phyloP scores from a whole-genome alignment of 92 coral and sea anemone genomes.

The Plumapathes pennacea region DNA sequence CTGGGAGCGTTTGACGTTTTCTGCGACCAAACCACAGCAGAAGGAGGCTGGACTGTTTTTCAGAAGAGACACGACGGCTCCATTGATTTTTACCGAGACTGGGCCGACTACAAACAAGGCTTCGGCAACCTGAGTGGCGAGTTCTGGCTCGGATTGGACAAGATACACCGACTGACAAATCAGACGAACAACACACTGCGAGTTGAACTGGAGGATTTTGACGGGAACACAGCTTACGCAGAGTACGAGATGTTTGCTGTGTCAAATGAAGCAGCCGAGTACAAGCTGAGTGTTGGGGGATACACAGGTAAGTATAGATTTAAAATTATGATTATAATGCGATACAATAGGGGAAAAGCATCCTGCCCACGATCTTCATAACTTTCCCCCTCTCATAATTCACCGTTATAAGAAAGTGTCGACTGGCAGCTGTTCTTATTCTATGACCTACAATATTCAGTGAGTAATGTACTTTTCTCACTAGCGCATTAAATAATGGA shows the following conservation, averaged over 20 bases:
- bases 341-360: no score
- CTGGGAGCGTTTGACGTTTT: background rate
- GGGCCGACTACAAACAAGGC: constrained; percentile 21
- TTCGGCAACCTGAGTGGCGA: constrained; percentile 23
- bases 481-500: no score
- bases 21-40: constrained; percentile 6
- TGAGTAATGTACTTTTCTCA: no score
- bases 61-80: constrained; percentile 17
- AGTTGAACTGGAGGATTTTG: constrained; percentile 9
- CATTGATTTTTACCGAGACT: constrained; percentile 9
- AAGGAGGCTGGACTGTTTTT: constrained; percentile 16
- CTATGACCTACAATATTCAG: no score
- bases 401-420: no score
- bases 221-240: constrained; percentile 19
- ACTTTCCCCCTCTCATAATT: no score
- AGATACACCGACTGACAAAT: constrained; percentile 9
- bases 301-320: constrained; percentile 26
- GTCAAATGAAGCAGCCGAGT: constrained; percentile 5
- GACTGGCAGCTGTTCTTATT: no score
- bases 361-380: no score
- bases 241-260: background rate
- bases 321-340: no score
- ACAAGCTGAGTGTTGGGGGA: background rate
- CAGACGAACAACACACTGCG: background rate
- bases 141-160: constrained; percentile 24